A percentile compares a stretch with the other conserved stretches of the same genome.
These are phyloP conservation scores for Forbesichthys agassizii DNA, from an alignment of 2,113 vertebrate species.

Conservation along the genomic window DNA sequence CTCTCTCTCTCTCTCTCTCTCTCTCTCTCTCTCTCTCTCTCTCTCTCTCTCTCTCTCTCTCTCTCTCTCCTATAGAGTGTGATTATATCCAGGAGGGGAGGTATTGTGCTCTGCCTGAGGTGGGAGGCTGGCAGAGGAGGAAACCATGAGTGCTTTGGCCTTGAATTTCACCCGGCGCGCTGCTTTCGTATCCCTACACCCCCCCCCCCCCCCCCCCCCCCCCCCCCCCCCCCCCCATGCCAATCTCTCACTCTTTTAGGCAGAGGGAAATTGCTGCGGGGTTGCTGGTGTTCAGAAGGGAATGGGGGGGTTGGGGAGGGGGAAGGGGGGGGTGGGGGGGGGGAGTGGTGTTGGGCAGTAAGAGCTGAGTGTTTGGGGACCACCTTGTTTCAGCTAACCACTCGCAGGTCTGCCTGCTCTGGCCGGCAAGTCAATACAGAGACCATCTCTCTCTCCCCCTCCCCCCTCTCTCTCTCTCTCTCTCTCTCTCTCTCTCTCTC, in stretches of 20 bases:
- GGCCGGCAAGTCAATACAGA: not conserved
- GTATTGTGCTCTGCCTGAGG: slow-evolving; percentile 56
- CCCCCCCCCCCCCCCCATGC: slow-evolving; percentile 31
- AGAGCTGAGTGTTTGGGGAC: slow-evolving; percentile 43
- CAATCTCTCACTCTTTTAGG: slow-evolving; percentile 61
- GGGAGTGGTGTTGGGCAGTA: slow-evolving; percentile 32
- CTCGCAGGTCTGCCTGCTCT: slow-evolving; percentile 11
- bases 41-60: slow-evolving; percentile 6
- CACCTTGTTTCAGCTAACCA: slow-evolving; percentile 30
- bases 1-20: slow-evolving; percentile 12
- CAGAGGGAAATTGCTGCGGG: slow-evolving; percentile 34
- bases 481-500: slow-evolving; percentile 6
- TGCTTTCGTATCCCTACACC: slow-evolving; percentile 30
- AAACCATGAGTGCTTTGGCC: slow-evolving; percentile 67
- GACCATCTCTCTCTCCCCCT: not conserved
- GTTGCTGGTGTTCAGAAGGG: slow-evolving; percentile 16
- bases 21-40: slow-evolving; percentile 7
- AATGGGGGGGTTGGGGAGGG: no score
- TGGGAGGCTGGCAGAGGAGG: slow-evolving; percentile 42
- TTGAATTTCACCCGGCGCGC: slow-evolving; percentile 69
- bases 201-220: no score
- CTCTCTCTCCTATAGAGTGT: slow-evolving; percentile 14
- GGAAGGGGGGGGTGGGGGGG: no score
- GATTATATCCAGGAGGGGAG: slow-evolving; percentile 58
- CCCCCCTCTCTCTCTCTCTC: slow-evolving; percentile 6